Percentiles rank a stretch among this genome's conserved stretches.
phyloP scores from a whole-genome alignment of 2,113 vertebrate genomes.

The Chloropsis cyanopogon region DNA sequence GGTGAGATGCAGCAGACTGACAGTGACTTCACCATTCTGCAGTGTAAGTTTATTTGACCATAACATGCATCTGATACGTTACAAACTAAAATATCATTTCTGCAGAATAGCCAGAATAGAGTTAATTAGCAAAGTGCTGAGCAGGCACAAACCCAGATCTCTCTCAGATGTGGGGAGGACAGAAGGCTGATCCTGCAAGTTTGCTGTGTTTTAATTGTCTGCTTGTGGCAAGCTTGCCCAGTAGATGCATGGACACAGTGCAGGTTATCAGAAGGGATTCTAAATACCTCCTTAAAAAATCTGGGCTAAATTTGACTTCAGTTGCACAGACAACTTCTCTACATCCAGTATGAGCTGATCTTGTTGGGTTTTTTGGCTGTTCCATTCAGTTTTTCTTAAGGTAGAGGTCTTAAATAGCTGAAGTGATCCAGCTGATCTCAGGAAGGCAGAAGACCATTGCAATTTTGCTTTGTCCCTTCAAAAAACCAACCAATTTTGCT shows the following conservation, averaged over 20 bases:
- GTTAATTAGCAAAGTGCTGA: constrained; percentile 67
- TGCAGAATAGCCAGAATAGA: constrained; percentile 50
- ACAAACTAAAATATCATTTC: constrained; percentile 45
- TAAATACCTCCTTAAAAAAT: neutral
- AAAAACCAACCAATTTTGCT: neutral
- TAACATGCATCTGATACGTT: neutral
- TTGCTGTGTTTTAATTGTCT: constrained; percentile 57
- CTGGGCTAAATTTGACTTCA: neutral
- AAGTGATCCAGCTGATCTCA: neutral
- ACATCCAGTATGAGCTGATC: neutral
- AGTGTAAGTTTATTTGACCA: constrained; percentile 8
- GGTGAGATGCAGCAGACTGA: neutral
- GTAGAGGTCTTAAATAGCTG: neutral
- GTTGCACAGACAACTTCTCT: neutral
- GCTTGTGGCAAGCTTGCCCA: neutral
- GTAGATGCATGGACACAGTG: neutral
- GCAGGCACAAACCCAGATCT: constrained; percentile 27
- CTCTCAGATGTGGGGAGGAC: constrained; percentile 15
- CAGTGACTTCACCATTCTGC: neutral
- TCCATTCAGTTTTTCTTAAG: neutral
- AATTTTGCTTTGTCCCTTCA: constrained; percentile 13
- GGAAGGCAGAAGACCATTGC: neutral
- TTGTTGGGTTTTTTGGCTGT: too few relatives aligned
- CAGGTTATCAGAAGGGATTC: neutral
- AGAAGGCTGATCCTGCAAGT: constrained; percentile 61